Evolutionary conservation across 2,797 vertebrate species (phyloP), one percentile per base, ranked within the genome.

Genomic region (Pagetopsis macropterus): DNA sequence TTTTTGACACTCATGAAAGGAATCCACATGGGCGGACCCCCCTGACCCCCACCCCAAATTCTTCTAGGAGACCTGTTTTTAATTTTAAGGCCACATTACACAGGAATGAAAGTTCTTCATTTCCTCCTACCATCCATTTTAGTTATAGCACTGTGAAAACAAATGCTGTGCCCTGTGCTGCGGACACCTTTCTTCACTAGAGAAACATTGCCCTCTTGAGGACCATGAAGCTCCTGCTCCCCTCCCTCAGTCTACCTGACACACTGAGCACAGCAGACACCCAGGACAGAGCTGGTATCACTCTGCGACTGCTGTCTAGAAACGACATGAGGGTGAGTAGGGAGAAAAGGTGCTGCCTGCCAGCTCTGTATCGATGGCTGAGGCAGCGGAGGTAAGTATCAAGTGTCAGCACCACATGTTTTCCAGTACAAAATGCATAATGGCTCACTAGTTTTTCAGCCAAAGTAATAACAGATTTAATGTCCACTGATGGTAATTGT

Each of bases 351-450:
- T 4, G 79, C 89, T 88, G 89, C 86, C 79, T 57, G 87, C 84
- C 90, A 89, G 84, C 49, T 84, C 89, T 92, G 92, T 92, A 57
- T 92, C 86, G 56, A 48, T 91, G 89, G 90, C 78, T 67, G 6
- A 65, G 78, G 91, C 87, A 90, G 93, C 88, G 77, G 57, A 55
- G 93, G 93, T 94, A 91, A 91, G 93, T 93, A 91, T 87, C 11
- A 71, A 66, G 70, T 89, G 77, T 87, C 70, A 84, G 64, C 81
- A 87, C 52, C 79, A 86, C 83, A 81, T 63, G 63, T 76, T 87
- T 75, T 76, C 70, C n/a, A 56, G 50, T n/a, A 62, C 44, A 58
- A 65, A 51, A 84, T 72, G 58, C 76, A 65, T 33, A 27, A 67
- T 66, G 12, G 5, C 64, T 57, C 51, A 46, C 1, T 69, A 6